Base-by-base conservation (phyloP, 2,888 invertebrate species). In the Drosophila lutescens region DNA sequence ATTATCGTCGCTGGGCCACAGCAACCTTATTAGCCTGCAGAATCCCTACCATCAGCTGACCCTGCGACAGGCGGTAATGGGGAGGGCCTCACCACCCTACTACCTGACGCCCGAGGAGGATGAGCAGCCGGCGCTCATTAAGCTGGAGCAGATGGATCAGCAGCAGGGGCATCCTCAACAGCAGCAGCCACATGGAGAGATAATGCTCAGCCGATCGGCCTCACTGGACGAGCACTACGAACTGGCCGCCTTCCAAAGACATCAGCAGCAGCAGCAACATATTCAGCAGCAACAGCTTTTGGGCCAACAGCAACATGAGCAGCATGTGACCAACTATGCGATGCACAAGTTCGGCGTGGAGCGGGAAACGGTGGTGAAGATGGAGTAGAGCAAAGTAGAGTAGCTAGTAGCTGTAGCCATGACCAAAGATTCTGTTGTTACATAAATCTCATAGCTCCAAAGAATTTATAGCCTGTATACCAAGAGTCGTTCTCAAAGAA, bases 141-240 rank as follows among this genome's bases (percentile, higher is more conserved):
- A 79, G 13, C 55, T 72, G 41, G 78, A 79, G 7, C 74, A 76
- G 46, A 73, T 77, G 38, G 74, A 76, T 6, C 73, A 80, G 10
- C 73, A 80, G 10, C 84, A 83, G 41, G 9, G 10, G 0, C 83
- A 79, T 26, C 26, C 26, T 2, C 20, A 20, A 2, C 88, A 80
- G n/a, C 89, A 89, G 20, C 76, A 83, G 0, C 78, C 88, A 15
- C 78, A 87, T 23, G 78, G 88, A n/a, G 88, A 89, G 17, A 77
- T 88, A 43, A 51, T 85, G 61, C 79, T 91, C 30, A 91, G 89
- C 60, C 90, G 92, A 12, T 90, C 90, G 63, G 85, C 91, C 8
- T 92, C 92, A 0, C 77, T 91, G 60, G 92, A 92, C 38, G 92
- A 90, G 43, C 91, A 91, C 36, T 91, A 90, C 36, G 91, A 91